Evolutionary conservation across 1,140 invertebrate species (phyloP).

Genomic region (Tetramorium parvispinum): DNA sequence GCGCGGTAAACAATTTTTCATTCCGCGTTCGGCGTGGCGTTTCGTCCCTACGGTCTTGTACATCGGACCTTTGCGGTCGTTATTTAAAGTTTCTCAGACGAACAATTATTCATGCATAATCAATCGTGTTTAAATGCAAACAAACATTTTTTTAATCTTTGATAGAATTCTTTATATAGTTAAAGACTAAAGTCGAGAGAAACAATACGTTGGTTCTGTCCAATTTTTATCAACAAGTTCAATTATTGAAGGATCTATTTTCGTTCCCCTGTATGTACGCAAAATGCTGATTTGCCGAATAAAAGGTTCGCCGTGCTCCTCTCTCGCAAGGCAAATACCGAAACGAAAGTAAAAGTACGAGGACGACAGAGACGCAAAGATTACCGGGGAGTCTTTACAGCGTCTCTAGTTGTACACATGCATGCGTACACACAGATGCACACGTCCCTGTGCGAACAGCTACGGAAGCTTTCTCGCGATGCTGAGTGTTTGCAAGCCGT

Average conservation of each 20-base stretch:
- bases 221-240: not conserved
- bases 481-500: conserved; percentile 84
- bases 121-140: conserved; percentile 7
- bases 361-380: conserved; percentile 67
- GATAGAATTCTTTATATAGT: not conserved
- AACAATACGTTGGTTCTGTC: not conserved
- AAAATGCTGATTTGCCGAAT: conserved; percentile 82
- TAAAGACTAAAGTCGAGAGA: not conserved
- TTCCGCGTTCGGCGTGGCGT: conserved; percentile 44
- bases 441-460: conserved; percentile 47
- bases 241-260: conserved; percentile 50
- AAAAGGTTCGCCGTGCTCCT: conserved; percentile 76
- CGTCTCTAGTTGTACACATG: conserved; percentile 12
- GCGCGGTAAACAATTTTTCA: conserved; percentile 79
- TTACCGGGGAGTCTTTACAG: conserved; percentile 11
- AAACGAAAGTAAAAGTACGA: conserved; percentile 81
- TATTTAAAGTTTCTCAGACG: conserved; percentile 16
- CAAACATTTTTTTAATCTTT: not conserved
- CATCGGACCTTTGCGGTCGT: not conserved
- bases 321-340: conserved; percentile 80
- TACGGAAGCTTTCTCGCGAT: conserved; percentile 66
- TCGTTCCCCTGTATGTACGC: conserved; percentile 60
- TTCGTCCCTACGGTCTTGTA: conserved; percentile 42
- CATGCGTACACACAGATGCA: not conserved
- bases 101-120: conserved; percentile 15